Conservation (phyloP, 2,113 vertebrate genomes). For the Strix aluco region DNA sequence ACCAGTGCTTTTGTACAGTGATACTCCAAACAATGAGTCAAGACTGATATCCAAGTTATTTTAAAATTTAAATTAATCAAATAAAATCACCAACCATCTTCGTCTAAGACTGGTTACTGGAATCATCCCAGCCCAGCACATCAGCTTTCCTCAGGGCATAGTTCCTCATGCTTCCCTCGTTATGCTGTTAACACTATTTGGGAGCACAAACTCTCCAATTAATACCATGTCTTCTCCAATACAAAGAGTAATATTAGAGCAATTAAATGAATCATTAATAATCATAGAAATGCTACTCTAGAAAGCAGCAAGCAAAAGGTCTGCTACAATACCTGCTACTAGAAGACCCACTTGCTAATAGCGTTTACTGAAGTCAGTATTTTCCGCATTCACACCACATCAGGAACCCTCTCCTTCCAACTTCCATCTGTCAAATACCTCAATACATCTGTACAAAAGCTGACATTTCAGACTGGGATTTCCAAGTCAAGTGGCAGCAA, state of each 20-base stretch:
- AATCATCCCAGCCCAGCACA: neutral
- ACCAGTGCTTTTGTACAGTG: neutral
- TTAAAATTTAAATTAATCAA: neutral
- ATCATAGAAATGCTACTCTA: neutral
- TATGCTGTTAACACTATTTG: neutral
- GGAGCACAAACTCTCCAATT: neutral
- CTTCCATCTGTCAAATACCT: neutral
- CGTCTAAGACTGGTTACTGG: neutral
- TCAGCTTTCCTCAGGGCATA: neutral
- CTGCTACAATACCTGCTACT: neutral
- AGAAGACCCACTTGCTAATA: neutral
- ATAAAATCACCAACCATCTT: neutral
- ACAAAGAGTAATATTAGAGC: neutral
- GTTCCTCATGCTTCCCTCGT: neutral
- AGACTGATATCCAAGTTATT: neutral
- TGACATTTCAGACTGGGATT: neutral
- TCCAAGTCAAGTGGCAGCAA: neutral
- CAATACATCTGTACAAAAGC: neutral
- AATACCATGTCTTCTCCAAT: neutral
- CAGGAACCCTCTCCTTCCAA: neutral
- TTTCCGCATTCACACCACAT: fast-evolving
- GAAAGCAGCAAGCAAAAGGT: neutral
- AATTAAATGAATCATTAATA: neutral
- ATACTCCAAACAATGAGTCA: neutral
- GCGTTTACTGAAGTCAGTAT: neutral